These are phyloP conservation scores for Chelon auratus DNA, from an alignment of 2,797 vertebrate genomes.

Conservation along the genomic window DNA sequence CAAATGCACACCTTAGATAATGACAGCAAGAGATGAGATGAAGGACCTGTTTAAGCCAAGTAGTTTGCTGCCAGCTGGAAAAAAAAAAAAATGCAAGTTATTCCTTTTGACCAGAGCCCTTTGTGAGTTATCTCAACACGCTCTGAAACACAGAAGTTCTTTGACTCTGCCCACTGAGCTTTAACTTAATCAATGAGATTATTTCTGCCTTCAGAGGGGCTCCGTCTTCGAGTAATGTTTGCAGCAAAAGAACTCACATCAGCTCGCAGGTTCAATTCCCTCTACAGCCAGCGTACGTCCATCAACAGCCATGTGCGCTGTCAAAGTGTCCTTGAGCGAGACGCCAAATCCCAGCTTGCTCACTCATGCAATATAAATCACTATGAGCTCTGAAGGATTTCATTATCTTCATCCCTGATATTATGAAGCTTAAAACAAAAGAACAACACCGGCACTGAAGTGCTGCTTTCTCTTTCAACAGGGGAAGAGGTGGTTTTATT, in stretches of 20 bases:
- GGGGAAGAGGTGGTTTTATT: neutral
- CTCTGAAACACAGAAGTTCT: conserved; percentile 9
- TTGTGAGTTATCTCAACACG: neutral
- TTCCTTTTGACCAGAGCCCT: neutral
- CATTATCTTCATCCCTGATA: conserved; percentile 44
- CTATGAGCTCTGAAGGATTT: conserved; percentile 37
- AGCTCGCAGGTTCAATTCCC: conserved; percentile 51
- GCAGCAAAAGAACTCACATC: conserved; percentile 13
- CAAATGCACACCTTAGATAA: neutral
- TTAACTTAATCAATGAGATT: conserved; percentile 44
- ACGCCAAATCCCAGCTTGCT: conserved; percentile 50
- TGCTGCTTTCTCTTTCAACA: conserved; percentile 15
- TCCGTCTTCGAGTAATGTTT: conserved; percentile 10
- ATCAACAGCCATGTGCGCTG: conserved; percentile 35
- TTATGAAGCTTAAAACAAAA: conserved; percentile 49
- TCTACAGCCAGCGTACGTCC: conserved; percentile 32
- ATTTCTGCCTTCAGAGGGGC: conserved; percentile 24
- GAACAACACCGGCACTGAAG: conserved; percentile 2
- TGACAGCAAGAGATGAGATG: neutral
- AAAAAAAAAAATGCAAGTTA: conserved; percentile 12
- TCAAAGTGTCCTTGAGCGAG: conserved; percentile 57
- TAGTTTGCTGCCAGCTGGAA: neutral
- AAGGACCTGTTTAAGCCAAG: neutral
- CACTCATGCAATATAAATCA: conserved; percentile 48
- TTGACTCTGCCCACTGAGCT: conserved; percentile 17